Base-by-base conservation (phyloP, 2,888 invertebrate species). In the Polymixis flavicincta region DNA sequence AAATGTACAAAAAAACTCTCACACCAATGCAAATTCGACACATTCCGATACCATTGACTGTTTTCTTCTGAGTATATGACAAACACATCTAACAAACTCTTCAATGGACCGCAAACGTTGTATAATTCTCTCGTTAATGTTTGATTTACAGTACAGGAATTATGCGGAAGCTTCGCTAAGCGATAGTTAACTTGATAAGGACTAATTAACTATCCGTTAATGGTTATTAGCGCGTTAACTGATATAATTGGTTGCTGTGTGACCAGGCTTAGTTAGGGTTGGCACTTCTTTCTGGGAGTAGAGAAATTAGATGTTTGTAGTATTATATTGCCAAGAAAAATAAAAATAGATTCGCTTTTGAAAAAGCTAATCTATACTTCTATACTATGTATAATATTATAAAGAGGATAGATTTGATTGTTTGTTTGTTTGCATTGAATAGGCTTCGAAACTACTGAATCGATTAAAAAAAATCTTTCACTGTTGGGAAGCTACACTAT, bases 141-240 rank as follows among this genome's bases (percentile, higher is more conserved):
- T 67, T 70, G 82, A 76, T 60, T 76, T 61, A 76, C 28, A 71
- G 42, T 71, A 65, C 64, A 68, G 71, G 71, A 71, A 61, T 66
- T 37, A 72, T 79, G 66, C 84, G 85, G 86, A 85, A 86, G 74
- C 68, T 50, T 28, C 37, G 14, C 64, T 78, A 74, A 81, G 74
- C 75, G 75, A 84, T 80, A 70, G 67, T 84, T 87, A 86, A 85
- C 79, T 82, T 54, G 87, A 86, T 87, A 84, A 85, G 80, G n/a
- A 52, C 80, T 85, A 87, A 86, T 87, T 86, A 87, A 85, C 84
- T 74, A 73, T 57, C 69, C 82, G 84, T 80, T 85, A 82, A 84
- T 80, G 77, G 80, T 84, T 86, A 87, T 86, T 82, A 84, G 80
- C 78, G 63, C 79, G 74, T 80, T 85, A 79, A 85, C 76, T 79